phyloP scores from a whole-genome alignment of 2,888 invertebrate genomes.

The Lumbricus terrestris region DNA sequence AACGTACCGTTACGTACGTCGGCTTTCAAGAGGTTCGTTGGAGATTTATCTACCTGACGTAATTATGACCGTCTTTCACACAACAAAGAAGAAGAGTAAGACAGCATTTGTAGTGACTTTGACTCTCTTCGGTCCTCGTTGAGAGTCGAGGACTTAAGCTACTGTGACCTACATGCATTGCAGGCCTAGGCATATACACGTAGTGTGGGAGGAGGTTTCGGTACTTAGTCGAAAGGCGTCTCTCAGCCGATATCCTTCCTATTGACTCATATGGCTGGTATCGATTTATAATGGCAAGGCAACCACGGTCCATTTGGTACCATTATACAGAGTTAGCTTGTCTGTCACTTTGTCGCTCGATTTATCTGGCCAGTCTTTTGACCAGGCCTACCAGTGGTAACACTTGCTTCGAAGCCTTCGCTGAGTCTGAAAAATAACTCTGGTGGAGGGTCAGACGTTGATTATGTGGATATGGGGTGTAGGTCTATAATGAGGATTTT shows the following conservation, averaged over 20 bases:
- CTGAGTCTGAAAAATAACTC: no score
- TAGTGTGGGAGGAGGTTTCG: neutral
- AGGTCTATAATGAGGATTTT: no score
- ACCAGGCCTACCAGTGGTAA: no score
- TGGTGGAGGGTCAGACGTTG: no score
- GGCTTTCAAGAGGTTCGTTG: neutral
- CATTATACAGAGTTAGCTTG: neutral
- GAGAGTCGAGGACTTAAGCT: neutral
- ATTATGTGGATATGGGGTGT: no score
- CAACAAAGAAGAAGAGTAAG: neutral
- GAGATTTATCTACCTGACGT: neutral
- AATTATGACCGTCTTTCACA: slow-evolving; percentile 3
- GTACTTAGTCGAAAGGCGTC: neutral
- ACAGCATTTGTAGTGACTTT: neutral
- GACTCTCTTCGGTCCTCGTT: neutral
- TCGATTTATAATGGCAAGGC: neutral
- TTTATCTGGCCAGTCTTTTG: neutral
- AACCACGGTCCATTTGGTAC: neutral
- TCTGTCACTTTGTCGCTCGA: neutral
- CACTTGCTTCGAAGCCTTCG: no score
- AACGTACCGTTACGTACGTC: neutral
- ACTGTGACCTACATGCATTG: neutral
- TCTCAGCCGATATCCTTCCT: neutral
- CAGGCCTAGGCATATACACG: neutral
- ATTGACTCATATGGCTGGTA: neutral